Percentiles rank a stretch among this genome's conserved stretches.
Conservation (phyloP, 2,888 invertebrate species). For the Cheilosia vernalis region DNA sequence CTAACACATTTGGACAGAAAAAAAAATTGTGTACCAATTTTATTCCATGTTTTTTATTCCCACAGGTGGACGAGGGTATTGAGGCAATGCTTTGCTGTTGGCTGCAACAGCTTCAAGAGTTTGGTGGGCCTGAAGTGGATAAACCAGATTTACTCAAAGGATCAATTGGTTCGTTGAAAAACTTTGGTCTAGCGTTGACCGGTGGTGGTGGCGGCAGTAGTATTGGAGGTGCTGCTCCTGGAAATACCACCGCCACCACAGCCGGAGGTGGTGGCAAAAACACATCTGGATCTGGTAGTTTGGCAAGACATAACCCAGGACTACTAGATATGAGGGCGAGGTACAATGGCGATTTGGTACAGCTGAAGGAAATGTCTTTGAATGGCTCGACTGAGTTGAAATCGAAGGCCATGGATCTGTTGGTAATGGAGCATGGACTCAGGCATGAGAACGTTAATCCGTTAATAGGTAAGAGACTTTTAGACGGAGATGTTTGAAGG, state of each 20-base stretch:
- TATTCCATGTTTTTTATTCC: conserved; percentile 13
- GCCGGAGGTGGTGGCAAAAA: conserved; percentile 79
- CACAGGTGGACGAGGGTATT: conserved; percentile 91
- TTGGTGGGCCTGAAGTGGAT: conserved; percentile 92
- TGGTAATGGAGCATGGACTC: conserved; percentile 91
- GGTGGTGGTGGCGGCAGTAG: conserved; percentile 69
- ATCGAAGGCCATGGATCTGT: conserved; percentile 90
- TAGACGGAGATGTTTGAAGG: neutral
- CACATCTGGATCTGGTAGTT: conserved; percentile 84
- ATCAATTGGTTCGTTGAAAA: conserved; percentile 87
- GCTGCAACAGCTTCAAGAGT: conserved; percentile 92
- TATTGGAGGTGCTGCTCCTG: conserved; percentile 32
- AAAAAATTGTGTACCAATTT: conserved; percentile 26
- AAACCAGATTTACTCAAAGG: conserved; percentile 93
- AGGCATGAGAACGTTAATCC: conserved; percentile 96
- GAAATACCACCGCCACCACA: conserved; percentile 78
- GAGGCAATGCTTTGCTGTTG: conserved; percentile 94
- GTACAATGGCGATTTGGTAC: conserved; percentile 96
- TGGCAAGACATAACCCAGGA: conserved; percentile 85
- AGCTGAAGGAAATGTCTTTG: conserved; percentile 90
- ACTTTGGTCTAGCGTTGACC: conserved; percentile 83
- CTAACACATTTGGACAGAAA: neutral
- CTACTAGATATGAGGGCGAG: conserved; percentile 89
- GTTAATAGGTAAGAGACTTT: conserved; percentile 86
- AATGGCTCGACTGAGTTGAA: conserved; percentile 88